Percentiles rank a stretch among this genome's conserved stretches.
These are phyloP conservation scores for Orientallactaga sibirica DNA, from an alignment of 2,797 vertebrate genomes.

Conservation along the genomic window DNA sequence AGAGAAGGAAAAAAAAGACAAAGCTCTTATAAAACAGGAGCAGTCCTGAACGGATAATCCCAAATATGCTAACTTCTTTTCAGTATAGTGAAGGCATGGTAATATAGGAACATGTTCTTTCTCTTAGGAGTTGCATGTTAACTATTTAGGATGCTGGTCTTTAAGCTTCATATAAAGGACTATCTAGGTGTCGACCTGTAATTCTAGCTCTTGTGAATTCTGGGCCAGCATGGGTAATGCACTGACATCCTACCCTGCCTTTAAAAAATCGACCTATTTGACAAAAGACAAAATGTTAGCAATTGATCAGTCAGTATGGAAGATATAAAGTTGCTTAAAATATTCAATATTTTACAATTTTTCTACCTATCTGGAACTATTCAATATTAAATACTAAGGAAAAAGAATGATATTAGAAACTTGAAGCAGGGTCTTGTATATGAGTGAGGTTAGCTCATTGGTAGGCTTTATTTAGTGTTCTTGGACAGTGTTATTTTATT, in stretches of 20 bases:
- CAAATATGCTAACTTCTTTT: no score
- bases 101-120: neutral
- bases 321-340: neutral
- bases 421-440: neutral
- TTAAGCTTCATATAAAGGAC: neutral
- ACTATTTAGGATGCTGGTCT: slow-evolving; percentile 14
- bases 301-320: neutral
- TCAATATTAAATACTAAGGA: neutral
- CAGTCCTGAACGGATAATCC: no score
- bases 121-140: slow-evolving; percentile 17
- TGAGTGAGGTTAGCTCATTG: neutral
- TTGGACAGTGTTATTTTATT: slow-evolving; percentile 15
- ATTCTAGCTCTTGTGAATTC: neutral
- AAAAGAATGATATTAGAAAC: neutral
- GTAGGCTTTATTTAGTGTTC: neutral
- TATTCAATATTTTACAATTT: slow-evolving; percentile 3
- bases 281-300: neutral
- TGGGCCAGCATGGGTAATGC: neutral
- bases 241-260: neutral
- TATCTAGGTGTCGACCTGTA: neutral
- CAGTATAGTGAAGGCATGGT: neutral
- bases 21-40: no score
- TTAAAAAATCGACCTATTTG: neutral
- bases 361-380: slow-evolving; percentile 1
- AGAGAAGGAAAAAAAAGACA: no score